Base-by-base conservation (phyloP, 2,113 vertebrate species). In the Porphyrio hochstetteri region DNA sequence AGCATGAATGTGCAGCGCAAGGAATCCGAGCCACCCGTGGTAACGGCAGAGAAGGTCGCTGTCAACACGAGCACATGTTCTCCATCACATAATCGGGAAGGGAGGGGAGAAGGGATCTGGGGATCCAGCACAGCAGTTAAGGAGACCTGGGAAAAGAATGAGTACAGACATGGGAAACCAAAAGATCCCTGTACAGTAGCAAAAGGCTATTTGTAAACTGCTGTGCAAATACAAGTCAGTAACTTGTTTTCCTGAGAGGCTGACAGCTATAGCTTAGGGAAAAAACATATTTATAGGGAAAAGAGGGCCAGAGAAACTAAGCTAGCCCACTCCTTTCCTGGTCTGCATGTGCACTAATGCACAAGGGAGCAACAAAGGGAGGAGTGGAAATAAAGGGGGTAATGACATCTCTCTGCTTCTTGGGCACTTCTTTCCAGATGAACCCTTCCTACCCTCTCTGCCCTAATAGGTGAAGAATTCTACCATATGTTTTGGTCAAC, bases 41-140 rank as follows among this genome's bases (percentile, higher is more conserved):
- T 23, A 65, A 44, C 0, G 0, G 78, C 61, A 79, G 40, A 79
- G 78, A 28, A 88, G 28, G 71, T 53, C 3, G 0, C 38, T 69
- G 53, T 44, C 55, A 88, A 29, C n/a, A 25, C 0, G 9, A 80
- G 55, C 31, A 36, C 11, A 36, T 72, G 70, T 23, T 71, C 55
- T 77, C 44, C 29, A 23, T 16, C 59, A 29, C 0, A 0, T 36
- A 69, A 46, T 5, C 23, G 17, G 16, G 38, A 82, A 65, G 2
- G 21, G 36, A 86, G 18, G 4, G 0, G 80, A 86, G 50, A 81
- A 61, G 27, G 31, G 16, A 86, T 6, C 17, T 55, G 42, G 9
- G 12, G 24, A 80, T 76, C 16, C 67, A 76, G 36, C 67, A 72
- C 12, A 72, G 50, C 40, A 25, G 33, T 44, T 75, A 56, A 63